Conservation (phyloP, 92 coral and sea anemone species). For the Phenganax subtilis region DNA sequence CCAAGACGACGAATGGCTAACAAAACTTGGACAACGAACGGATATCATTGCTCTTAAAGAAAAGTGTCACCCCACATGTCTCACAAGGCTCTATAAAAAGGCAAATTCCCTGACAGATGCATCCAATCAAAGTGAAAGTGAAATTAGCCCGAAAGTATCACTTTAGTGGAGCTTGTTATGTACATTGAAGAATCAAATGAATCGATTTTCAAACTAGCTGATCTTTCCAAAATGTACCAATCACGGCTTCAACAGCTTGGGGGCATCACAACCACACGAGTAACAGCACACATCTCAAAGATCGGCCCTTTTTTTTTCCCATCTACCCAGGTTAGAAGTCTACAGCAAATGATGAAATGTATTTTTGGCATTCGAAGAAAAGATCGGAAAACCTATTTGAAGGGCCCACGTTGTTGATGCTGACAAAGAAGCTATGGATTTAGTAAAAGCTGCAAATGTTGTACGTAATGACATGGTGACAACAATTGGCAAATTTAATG, state of each 20-base stretch:
- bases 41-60: conserved; percentile 20
- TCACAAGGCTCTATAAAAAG: conserved; percentile 1
- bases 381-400: conserved; percentile 21
- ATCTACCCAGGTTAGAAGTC: background rate
- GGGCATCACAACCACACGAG: background rate
- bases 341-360: background rate
- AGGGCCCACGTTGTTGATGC: conserved; percentile 18
- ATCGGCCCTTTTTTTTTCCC: background rate
- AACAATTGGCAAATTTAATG: conserved; percentile 32
- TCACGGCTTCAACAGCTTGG: conserved; percentile 22
- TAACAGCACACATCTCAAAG: background rate
- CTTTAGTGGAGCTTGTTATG: background rate
- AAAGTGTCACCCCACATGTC: conserved; percentile 20
- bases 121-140: background rate
- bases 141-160: background rate
- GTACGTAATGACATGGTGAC: conserved; percentile 43
- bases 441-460: conserved; percentile 54
- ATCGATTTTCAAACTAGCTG: background rate
- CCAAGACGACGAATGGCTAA: conserved; percentile 18
- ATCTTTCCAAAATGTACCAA: conserved; percentile 1
- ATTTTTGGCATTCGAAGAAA: background rate
- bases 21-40: conserved; percentile 18
- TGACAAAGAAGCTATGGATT: conserved; percentile 53
- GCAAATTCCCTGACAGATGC: background rate
- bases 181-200: conserved; percentile 1